A percentile compares a stretch with the other conserved stretches of the same genome.
Evolutionary conservation across 2,888 invertebrate genomes (phyloP).

Genomic region (Drosophila rellima): DNA sequence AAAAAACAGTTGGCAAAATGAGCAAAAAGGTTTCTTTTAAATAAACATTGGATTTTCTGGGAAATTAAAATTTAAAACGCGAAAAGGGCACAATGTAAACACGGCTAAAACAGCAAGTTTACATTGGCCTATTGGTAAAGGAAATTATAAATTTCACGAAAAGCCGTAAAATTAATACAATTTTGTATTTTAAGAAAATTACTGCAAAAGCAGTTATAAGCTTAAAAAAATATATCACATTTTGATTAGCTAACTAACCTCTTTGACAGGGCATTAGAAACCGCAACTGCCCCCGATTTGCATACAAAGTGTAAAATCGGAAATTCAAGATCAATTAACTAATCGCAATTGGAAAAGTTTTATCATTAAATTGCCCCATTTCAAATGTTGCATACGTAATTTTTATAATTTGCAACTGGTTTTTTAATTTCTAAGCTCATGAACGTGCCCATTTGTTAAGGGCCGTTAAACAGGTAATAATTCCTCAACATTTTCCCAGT

Average conservation of each 20-base stretch:
- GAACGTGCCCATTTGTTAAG: constrained; percentile 25
- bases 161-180: background rate
- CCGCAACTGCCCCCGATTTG: constrained; percentile 2
- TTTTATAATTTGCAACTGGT: constrained; percentile 44
- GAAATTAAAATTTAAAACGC: constrained; percentile 55
- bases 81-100: constrained; percentile 18
- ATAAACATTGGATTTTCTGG: constrained; percentile 46
- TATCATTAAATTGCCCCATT: constrained; percentile 18
- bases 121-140: constrained; percentile 10
- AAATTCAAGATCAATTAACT: constrained; percentile 26
- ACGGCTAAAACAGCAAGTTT: constrained; percentile 10
- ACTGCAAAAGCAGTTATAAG: background rate
- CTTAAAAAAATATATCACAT: background rate
- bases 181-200: background rate
- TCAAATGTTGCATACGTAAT: constrained; percentile 32
- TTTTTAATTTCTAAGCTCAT: constrained; percentile 13
- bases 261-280: background rate
- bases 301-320: constrained; percentile 1
- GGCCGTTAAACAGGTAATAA: constrained; percentile 14
- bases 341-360: constrained; percentile 27
- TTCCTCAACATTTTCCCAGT: constrained; percentile 19
- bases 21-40: constrained; percentile 29
- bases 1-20: constrained; percentile 8
- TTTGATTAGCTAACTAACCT: background rate
- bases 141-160: background rate